These are phyloP conservation scores for Musca domestica DNA, from an alignment of 1,140 invertebrate genomes.

Conservation along the genomic window DNA sequence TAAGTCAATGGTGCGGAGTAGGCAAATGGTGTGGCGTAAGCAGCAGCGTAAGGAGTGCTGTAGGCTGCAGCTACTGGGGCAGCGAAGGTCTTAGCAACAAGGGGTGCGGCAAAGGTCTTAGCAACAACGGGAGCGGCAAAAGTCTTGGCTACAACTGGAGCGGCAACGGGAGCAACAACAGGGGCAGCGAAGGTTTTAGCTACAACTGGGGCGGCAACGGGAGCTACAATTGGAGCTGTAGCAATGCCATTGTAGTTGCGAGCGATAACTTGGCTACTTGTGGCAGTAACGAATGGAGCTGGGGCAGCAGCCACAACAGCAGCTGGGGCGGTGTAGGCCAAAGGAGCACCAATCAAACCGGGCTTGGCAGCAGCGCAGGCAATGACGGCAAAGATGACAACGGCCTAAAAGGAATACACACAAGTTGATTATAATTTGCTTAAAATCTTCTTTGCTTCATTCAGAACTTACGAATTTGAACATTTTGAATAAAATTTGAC, in stretches of 20 bases:
- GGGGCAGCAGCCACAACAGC: slow-evolving; percentile 40
- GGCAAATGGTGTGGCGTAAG: neutral
- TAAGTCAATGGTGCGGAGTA: slow-evolving; percentile 20
- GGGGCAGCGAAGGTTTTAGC: slow-evolving; percentile 45
- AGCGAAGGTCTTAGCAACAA: neutral
- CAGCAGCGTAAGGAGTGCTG: neutral
- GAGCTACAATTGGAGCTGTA: too few relatives aligned
- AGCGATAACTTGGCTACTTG: slow-evolving; percentile 55
- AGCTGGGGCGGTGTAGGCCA: slow-evolving; percentile 38
- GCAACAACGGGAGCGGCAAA: neutral
- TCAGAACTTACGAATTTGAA: slow-evolving; percentile 46
- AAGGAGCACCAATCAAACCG: slow-evolving; percentile 42
- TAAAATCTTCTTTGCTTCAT: neutral
- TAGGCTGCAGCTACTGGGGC: neutral
- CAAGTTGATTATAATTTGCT: slow-evolving; percentile 3
- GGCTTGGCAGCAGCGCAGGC: slow-evolving; percentile 52
- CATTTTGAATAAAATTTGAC: slow-evolving; percentile 45
- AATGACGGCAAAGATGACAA: slow-evolving; percentile 47
- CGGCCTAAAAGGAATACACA: slow-evolving; percentile 16
- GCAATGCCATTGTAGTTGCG: too few relatives aligned
- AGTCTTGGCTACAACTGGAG: neutral
- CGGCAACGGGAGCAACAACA: slow-evolving; percentile 32
- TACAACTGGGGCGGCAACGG: slow-evolving; percentile 53
- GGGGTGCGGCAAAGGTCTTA: neutral
- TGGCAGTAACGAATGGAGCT: slow-evolving; percentile 54